Evolutionary conservation across 2,888 invertebrate genomes (phyloP).

Genomic region (Capitulum mitella): DNA sequence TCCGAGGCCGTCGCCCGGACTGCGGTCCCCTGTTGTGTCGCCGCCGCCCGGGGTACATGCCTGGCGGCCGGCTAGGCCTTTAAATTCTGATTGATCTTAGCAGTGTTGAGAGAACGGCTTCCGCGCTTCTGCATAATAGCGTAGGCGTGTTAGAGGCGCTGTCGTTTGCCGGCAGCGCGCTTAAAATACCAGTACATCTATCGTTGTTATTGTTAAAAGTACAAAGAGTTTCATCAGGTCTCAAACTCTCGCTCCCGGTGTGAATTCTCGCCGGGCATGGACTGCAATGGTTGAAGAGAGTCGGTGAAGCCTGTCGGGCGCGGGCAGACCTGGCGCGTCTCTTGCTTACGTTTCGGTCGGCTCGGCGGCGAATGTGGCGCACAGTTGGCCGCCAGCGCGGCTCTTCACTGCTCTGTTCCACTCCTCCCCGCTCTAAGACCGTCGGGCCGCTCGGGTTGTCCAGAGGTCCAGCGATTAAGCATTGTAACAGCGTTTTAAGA

Average conservation of each 20-base stretch:
- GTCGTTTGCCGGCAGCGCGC: not conserved
- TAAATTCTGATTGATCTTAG: slow-evolving; percentile 13
- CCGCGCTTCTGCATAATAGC: slow-evolving; percentile 14
- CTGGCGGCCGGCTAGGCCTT: not conserved
- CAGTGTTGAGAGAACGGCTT: slow-evolving; percentile 10
- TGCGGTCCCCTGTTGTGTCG: not conserved
- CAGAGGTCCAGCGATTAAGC: not conserved
- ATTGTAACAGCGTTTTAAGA: not conserved
- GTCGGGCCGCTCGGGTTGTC: not conserved
- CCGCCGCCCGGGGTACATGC: not conserved
- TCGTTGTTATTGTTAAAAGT: slow-evolving; percentile 21
- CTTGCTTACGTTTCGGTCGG: not conserved
- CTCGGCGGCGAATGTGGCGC: not conserved
- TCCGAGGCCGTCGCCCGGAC: not conserved
- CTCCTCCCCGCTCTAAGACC: not conserved
- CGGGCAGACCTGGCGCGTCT: not conserved
- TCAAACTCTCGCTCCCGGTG: not conserved
- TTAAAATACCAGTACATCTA: slow-evolving; percentile 14
- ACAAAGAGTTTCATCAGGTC: slow-evolving; percentile 10
- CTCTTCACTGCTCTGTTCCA: not conserved
- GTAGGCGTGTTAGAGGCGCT: not conserved
- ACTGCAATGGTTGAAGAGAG: no score
- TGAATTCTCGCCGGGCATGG: not conserved
- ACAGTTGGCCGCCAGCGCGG: not conserved
- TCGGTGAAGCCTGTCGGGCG: no score